phyloP scores from a whole-genome alignment of 2,888 invertebrate species.

The Aspidapion aeneum region DNA sequence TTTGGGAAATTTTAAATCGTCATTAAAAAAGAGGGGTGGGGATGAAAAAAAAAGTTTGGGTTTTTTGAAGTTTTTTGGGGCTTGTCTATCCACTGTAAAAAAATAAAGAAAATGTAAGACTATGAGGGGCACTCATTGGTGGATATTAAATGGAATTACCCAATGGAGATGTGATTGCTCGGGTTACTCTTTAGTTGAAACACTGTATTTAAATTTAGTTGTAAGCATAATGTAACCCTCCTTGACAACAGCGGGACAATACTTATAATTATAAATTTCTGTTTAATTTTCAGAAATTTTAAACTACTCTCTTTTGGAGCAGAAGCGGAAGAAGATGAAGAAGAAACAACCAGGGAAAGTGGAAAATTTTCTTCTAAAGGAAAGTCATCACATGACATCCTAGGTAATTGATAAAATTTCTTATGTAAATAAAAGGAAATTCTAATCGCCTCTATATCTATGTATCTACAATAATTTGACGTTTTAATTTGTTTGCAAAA shows the following conservation, averaged over 20 bases:
- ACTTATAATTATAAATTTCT: too few relatives aligned
- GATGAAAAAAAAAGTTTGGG: neutral
- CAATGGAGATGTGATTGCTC: too few relatives aligned
- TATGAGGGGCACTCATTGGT: neutral
- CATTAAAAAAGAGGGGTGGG: neutral
- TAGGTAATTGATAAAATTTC: constrained; percentile 44
- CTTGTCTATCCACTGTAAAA: neutral
- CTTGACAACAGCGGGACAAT: too few relatives aligned
- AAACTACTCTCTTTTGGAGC: constrained; percentile 95
- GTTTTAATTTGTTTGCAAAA: too few relatives aligned
- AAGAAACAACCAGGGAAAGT: constrained; percentile 63
- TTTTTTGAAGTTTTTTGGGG: neutral
- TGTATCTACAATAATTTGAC: too few relatives aligned
- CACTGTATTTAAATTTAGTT: too few relatives aligned
- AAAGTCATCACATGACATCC: constrained; percentile 92
- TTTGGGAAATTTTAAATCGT: too few relatives aligned
- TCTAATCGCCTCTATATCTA: neutral
- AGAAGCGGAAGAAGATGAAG: constrained; percentile 95
- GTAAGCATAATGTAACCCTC: too few relatives aligned
- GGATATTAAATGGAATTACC: too few relatives aligned
- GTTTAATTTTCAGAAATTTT: constrained; percentile 94
- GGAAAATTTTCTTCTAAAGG: constrained; percentile 74
- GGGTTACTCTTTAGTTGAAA: too few relatives aligned
- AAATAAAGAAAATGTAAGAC: neutral
- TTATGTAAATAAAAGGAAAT: neutral